Base-by-base conservation (phyloP, 2,888 invertebrate species). In the Drosophila rubida region DNA sequence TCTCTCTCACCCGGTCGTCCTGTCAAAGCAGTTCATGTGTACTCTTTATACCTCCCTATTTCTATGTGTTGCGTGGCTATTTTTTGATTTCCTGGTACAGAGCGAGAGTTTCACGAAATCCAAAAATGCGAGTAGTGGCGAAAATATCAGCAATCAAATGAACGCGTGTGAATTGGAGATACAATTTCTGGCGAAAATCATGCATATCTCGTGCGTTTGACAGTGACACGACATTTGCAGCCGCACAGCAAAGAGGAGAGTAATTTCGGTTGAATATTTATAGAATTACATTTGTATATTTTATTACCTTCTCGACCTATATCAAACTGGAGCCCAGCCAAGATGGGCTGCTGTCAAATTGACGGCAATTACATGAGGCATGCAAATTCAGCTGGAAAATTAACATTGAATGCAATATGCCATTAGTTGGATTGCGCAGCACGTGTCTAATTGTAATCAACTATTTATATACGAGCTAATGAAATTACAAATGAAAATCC, bases 221-320 rank as follows among this genome's bases (percentile, higher is more conserved):
- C 75, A 74, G 57, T 61, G 54, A 73, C 73, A 58, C 61, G 74
- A 51, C 60, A 58, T 58, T 55, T 64, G 64, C 39, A 58, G 19
- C 22, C 49, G 25, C 35, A 16, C 27, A 16, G n/a, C 27, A 53
- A 53, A 14, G 14, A 11, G 27, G 23, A 49, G 19, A 44, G 44
- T 50, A 30, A 69, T 69, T 55, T 69, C 19, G 1, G n/a, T n/a
- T 14, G 19, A 59, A 46, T 39, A 50, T 48, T 45, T 64, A 59
- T 72, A 22, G 13, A 63, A 59, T 55, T 55, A 39, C 55, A 49
- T 27, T 44, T 13, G 13, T 23, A 44, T 25, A 55, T 64, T 19
- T 27, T 19, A 9, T 16, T 48, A 57, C 35, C 8, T 11, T 14
- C 16, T 35, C 11, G 41, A 64, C 72, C 64, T 57, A 37, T 41